Evolutionary conservation across 2,888 invertebrate species (phyloP).

Genomic region (Tenthredo notha): DNA sequence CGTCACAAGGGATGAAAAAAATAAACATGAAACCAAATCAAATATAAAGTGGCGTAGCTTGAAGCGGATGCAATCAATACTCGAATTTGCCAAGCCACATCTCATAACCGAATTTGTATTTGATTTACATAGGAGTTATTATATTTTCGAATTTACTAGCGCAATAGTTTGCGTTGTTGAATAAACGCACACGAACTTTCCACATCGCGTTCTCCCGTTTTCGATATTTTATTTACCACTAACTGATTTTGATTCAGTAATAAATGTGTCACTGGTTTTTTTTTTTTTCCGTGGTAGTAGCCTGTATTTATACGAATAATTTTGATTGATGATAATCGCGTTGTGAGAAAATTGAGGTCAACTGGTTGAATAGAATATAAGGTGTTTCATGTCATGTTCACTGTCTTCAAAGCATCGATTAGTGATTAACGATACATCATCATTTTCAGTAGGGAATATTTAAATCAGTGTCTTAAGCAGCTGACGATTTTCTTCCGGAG

Average conservation of each 20-base stretch:
- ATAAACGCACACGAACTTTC: background rate
- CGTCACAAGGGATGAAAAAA: background rate
- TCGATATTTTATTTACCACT: conserved; percentile 16
- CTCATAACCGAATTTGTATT: conserved; percentile 44
- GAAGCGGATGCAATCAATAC: conserved; percentile 47
- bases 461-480: conserved; percentile 10
- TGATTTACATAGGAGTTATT: conserved; percentile 41
- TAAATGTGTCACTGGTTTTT: background rate
- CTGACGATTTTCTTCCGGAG: conserved; percentile 3
- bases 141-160: conserved; percentile 13
- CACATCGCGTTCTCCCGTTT: background rate
- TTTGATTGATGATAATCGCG: background rate
- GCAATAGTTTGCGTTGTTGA: background rate
- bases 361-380: background rate
- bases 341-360: background rate
- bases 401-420: background rate
- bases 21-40: conserved; percentile 33
- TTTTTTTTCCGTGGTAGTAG: background rate
- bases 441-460: conserved; percentile 8
- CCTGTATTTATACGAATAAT: background rate
- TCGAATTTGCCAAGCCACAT: conserved; percentile 38
- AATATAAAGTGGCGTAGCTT: conserved; percentile 35
- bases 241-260: conserved; percentile 40
- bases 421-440: background rate
- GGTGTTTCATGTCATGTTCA: background rate